Conservation (phyloP, 2,797 vertebrate genomes). For the Darevskia nairensis region DNA sequence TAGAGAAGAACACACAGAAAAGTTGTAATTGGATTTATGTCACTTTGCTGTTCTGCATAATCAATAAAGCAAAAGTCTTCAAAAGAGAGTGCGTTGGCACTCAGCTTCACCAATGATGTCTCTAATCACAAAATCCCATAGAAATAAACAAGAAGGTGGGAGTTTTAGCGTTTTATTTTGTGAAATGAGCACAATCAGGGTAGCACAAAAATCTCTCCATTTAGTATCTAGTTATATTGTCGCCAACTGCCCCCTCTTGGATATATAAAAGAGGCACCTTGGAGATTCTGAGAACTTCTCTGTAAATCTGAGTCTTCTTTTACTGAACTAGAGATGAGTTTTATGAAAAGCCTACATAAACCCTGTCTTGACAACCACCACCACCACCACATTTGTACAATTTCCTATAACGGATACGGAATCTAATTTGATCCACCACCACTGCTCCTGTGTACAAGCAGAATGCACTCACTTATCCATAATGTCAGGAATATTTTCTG, state of each 20-base stretch:
- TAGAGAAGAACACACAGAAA: not conserved
- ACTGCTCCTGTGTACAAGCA: not conserved
- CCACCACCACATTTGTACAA: not conserved
- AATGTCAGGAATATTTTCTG: too few relatives aligned
- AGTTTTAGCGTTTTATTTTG: not conserved
- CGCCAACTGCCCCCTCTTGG: not conserved
- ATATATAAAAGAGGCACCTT: not conserved
- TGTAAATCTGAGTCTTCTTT: not conserved
- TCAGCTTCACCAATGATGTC: not conserved
- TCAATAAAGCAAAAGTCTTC: constrained; percentile 11
- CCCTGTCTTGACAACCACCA: too few relatives aligned
- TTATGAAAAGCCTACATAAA: too few relatives aligned
- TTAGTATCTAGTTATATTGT: not conserved
- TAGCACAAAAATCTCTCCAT: not conserved
- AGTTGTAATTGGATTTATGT: constrained; percentile 3
- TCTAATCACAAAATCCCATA: not conserved
- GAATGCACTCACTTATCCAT: not conserved
- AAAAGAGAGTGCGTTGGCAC: not conserved
- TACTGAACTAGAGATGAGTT: not conserved
- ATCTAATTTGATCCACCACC: too few relatives aligned
- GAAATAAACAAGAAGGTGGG: not conserved
- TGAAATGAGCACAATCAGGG: not conserved
- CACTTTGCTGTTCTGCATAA: constrained; percentile 2
- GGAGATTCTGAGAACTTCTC: not conserved
- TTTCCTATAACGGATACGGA: not conserved